Base-by-base conservation (phyloP, 2,888 invertebrate genomes). In the Drosophila stalkeri region DNA sequence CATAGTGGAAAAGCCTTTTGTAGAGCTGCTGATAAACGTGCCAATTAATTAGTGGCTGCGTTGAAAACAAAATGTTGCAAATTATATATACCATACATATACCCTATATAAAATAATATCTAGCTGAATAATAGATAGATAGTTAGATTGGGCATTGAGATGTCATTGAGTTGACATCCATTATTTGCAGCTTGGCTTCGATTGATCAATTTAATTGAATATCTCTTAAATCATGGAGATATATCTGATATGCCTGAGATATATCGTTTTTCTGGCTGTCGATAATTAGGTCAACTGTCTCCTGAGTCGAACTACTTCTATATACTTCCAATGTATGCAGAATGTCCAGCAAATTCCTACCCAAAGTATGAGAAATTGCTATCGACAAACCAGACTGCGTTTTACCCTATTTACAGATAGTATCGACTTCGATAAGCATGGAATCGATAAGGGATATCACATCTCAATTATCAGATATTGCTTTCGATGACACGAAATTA, bases 21-120 rank as follows among this genome's bases (percentile, higher is more conserved):
- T 41, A 67, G 55, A 54, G 54, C 65, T 54, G 60, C 11, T 54
- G 61, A 27, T 47, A 51, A 74, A 46, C 64, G 75, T 51, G 69
- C 56, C 85, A 82, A 87, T 89, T 86, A 86, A 89, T 86, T 87
- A 89, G 88, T 65, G 12, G 55, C 56, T 46, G 43, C 51, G 70
- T 64, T 68, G 72, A 60, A 73, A 72, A 71, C 76, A 65, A 79
- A 84, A 77, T 78, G 70, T 54, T 68, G 52, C 57, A 35, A 46
- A 35, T 79, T 27, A 46, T 59, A 46, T 23, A 18, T 41, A 51
- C 49, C 49, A 12, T 49, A 33, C 0, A 65, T 49, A 55, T 41
- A 80, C 81, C 57, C 77, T 72, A n/a, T 57, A n/a, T 6, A 44
- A 16, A 16, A 12, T 14, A 14, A 0, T 6, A 12, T 33, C 0